Conservation (phyloP, 2,113 vertebrate genomes). For the Acanthochromis polyacanthus region DNA sequence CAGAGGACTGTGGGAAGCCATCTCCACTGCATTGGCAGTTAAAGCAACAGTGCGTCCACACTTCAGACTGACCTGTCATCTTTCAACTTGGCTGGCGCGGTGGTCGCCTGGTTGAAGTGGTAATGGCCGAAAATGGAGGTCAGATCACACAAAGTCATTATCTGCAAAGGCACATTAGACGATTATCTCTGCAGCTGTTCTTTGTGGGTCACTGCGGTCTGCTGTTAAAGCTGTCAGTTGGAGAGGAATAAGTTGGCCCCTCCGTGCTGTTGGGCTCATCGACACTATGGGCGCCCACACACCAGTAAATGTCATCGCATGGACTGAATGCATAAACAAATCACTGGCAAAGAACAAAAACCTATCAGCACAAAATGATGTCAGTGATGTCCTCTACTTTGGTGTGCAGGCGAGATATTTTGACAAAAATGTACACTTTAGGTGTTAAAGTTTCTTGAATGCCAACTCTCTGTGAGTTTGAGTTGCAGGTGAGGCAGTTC, state of each 20-base stretch:
- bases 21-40: slow-evolving; percentile 19
- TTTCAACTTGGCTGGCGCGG: slow-evolving; percentile 25
- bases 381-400: not conserved
- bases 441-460: not conserved
- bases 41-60: slow-evolving; percentile 26
- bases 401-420: not conserved
- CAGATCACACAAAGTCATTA: slow-evolving; percentile 56
- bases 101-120: slow-evolving; percentile 50
- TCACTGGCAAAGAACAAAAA: slow-evolving; percentile 18
- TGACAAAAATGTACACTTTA: not conserved
- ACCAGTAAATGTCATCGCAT: slow-evolving; percentile 52
- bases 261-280: slow-evolving; percentile 45
- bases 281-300: slow-evolving; percentile 50
- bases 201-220: slow-evolving; percentile 44
- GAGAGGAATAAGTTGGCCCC: slow-evolving; percentile 27
- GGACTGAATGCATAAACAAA: slow-evolving; percentile 11
- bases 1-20: slow-evolving; percentile 1
- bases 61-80: slow-evolving; percentile 26
- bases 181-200: slow-evolving; percentile 61
- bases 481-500: slow-evolving; percentile 11
- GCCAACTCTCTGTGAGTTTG: slow-evolving; percentile 9
- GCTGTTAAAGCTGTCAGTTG: slow-evolving; percentile 47
- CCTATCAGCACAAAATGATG: not conserved
- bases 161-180: slow-evolving; percentile 57
- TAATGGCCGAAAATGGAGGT: slow-evolving; percentile 66